Evolutionary conservation across 2,888 invertebrate species (phyloP).

Genomic region (Pediacus dermestoides): DNA sequence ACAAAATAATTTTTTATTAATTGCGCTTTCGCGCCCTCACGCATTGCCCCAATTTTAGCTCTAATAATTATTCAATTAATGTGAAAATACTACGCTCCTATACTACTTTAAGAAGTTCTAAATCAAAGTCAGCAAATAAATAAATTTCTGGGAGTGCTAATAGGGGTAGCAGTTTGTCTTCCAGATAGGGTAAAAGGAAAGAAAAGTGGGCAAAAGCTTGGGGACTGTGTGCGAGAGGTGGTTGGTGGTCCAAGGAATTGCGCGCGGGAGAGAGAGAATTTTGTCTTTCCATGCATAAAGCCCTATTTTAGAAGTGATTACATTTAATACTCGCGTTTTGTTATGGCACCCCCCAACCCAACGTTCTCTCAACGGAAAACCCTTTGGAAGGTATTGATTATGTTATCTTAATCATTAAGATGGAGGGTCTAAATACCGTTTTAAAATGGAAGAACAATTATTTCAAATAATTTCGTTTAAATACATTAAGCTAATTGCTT

Average conservation of each 20-base stretch:
- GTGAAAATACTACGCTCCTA: too few species aligned
- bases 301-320: slow-evolving; percentile 25
- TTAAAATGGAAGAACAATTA: too few species aligned
- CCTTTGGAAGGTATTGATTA: slow-evolving; percentile 17
- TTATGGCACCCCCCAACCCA: too few species aligned
- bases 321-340: slow-evolving; percentile 23
- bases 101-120: slow-evolving; percentile 14
- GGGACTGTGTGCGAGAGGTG: neutral
- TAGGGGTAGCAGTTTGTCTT: slow-evolving; percentile 24
- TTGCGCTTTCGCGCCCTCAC: too few species aligned
- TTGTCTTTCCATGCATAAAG: slow-evolving; percentile 22
- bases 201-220: slow-evolving; percentile 3
- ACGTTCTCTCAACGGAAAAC: too few species aligned
- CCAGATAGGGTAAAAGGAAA: slow-evolving; percentile 13
- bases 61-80: too few species aligned
- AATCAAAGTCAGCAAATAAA: slow-evolving; percentile 27
- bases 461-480: too few species aligned
- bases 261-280: slow-evolving; percentile 15
- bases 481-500: too few species aligned
- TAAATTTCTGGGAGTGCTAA: slow-evolving; percentile 26
- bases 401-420: slow-evolving; percentile 22
- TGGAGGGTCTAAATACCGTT: too few species aligned
- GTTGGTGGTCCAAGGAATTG: neutral
- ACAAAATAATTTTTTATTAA: too few species aligned
- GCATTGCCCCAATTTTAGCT: too few species aligned